These are phyloP conservation scores for Myodes glareolus DNA, from an alignment of 2,113 vertebrate genomes.

Conservation along the genomic window DNA sequence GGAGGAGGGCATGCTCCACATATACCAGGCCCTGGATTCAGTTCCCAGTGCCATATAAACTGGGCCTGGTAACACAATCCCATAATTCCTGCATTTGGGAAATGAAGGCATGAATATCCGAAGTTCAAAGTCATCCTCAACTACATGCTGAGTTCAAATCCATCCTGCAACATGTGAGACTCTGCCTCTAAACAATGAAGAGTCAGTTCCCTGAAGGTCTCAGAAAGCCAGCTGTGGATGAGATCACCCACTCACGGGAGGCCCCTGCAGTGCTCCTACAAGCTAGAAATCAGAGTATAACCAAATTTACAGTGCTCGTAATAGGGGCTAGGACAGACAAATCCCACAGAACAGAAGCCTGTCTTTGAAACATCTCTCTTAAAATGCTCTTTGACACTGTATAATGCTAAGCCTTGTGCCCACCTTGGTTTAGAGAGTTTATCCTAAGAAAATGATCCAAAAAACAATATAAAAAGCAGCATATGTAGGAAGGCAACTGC, in stretches of 20 bases:
- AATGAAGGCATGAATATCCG: background rate
- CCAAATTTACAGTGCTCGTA: background rate
- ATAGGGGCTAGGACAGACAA: background rate
- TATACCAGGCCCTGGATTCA: background rate
- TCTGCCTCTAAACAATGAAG: background rate
- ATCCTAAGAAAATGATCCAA: background rate
- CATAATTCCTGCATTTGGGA: background rate
- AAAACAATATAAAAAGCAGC: background rate
- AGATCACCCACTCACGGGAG: background rate
- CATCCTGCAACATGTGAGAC: no score
- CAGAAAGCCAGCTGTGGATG: background rate
- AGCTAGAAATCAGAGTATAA: background rate
- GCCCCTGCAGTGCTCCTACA: background rate
- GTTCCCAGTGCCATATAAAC: no score
- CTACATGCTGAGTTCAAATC: background rate
- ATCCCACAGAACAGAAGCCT: background rate
- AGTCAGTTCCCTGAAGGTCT: background rate
- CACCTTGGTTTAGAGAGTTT: constrained; percentile 14
- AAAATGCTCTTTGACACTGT: background rate
- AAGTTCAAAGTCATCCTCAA: background rate
- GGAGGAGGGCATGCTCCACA: background rate
- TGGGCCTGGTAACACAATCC: background rate
- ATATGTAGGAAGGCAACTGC: background rate
- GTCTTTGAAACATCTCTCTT: background rate
- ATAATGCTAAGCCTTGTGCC: background rate